phyloP scores from a whole-genome alignment of 2,113 vertebrate genomes.

The Psittacus erithacus region DNA sequence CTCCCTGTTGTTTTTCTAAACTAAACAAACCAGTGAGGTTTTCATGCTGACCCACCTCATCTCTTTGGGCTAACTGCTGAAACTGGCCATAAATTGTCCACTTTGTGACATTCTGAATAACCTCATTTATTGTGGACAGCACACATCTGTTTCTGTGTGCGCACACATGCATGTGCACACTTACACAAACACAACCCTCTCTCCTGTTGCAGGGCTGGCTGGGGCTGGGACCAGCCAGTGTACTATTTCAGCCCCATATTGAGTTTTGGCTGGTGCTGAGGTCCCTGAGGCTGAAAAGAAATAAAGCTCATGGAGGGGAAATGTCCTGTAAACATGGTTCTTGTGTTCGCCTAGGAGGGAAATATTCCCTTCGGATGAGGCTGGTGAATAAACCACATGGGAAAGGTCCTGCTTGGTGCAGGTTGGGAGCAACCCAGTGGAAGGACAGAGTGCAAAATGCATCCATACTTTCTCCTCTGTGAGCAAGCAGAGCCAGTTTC shows the following conservation, averaged over 20 bases:
- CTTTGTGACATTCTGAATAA: slow-evolving; percentile 59
- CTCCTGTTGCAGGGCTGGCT: not conserved
- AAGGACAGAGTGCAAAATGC: not conserved
- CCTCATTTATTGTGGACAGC: slow-evolving; percentile 59
- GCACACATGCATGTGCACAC: not conserved
- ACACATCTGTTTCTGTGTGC: slow-evolving; percentile 56
- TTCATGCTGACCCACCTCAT: slow-evolving; percentile 43
- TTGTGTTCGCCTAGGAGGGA: not conserved
- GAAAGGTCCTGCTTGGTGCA: not conserved
- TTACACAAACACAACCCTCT: slow-evolving; percentile 37
- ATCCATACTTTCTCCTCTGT: not conserved
- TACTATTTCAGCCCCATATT: slow-evolving; percentile 60
- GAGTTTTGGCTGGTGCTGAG: slow-evolving; percentile 53
- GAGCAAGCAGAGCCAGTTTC: not conserved
- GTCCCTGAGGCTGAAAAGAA: slow-evolving; percentile 57
- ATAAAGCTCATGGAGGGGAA: slow-evolving; percentile 44
- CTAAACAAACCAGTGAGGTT: slow-evolving; percentile 50
- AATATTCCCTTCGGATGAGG: not conserved
- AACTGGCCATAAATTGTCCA: slow-evolving; percentile 60
- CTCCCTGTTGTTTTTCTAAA: slow-evolving; percentile 43
- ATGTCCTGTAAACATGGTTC: slow-evolving; percentile 32
- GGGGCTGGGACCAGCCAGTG: not conserved
- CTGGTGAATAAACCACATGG: not conserved
- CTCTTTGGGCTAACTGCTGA: slow-evolving; percentile 56
- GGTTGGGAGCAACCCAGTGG: not conserved